Conservation (phyloP, 2,113 vertebrate genomes). For the Gambusia affinis region DNA sequence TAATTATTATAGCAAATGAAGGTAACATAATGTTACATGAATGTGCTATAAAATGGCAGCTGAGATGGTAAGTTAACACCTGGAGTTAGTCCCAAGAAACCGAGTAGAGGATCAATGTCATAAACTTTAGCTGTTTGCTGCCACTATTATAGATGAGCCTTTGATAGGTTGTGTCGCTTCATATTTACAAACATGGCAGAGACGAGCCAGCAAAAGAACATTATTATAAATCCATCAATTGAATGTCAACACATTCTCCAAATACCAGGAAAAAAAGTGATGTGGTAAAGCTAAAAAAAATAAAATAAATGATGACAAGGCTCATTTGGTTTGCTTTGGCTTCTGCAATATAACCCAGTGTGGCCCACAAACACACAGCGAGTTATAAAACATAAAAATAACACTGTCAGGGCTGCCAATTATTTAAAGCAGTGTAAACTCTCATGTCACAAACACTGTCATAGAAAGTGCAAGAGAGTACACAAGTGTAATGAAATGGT, state of each 20-base stretch:
- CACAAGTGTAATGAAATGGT: constrained; percentile 2
- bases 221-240: background rate
- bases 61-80: too few species aligned
- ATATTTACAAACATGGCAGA: background rate
- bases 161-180: background rate
- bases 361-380: background rate
- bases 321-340: background rate
- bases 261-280: background rate
- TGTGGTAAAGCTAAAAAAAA: background rate
- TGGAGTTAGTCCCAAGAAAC: too few species aligned
- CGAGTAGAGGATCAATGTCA: too few species aligned
- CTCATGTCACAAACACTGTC: background rate
- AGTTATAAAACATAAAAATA: background rate
- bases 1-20: too few species aligned
- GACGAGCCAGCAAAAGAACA: background rate
- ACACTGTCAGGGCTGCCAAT: background rate
- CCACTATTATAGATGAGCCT: background rate
- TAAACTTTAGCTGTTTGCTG: too few species aligned
- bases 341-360: background rate
- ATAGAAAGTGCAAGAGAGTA: background rate
- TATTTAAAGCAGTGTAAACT: constrained; percentile 2
- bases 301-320: background rate
- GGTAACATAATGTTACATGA: too few species aligned
- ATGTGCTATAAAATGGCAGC: too few species aligned
- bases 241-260: background rate